Evolutionary conservation across 2,113 vertebrate genomes (phyloP), one percentile per base, ranked within the genome.

Genomic region (Oostethus manadensis): DNA sequence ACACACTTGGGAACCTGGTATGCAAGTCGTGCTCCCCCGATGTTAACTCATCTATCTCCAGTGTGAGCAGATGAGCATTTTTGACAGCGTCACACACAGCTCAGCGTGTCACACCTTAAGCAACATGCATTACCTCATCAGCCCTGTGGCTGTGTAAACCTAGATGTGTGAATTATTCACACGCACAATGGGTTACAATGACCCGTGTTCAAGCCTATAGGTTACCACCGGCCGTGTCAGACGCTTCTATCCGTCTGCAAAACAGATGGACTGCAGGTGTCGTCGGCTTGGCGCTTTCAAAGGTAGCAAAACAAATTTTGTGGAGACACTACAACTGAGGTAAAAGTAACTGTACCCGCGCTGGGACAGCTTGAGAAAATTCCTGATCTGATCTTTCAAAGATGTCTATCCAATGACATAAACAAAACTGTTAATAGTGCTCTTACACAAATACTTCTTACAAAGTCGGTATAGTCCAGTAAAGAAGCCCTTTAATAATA

Each of bases 71-170:
- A 26, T 51, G 21, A 51, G 26, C n/a, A 6, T 42, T 74, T 68
- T 62, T 42, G 45, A 64, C 60, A 20, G 1, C 2, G 63, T 73
- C 71, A 66, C 67, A 29, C 56, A 49, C 17, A 49, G 33, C 23
- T 50, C 76, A 56, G 18, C 29, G 44, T 73, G 42, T 73, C 71
- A 56, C 49, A 57, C 45, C 59, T 68, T 3, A 0, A 58, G 60
- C 40, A 58, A 51, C 58, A 68, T 65, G 73, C 69, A 84, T 89
- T 79, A 89, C 85, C 79, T 90, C 84, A 89, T 78, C 81, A 61
- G 38, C 62, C 86, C 82, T 73, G 56, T 61, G 78, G 88, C 85
- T 50, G 49, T 81, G 88, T 88, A 89, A 89, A 87, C 70, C 73
- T 79, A 88, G 82, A 86, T 63, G 73, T 70, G 77, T 81, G 73